Base-by-base conservation (phyloP, 2,888 invertebrate genomes). In the Agonopterix alstromeriana region DNA sequence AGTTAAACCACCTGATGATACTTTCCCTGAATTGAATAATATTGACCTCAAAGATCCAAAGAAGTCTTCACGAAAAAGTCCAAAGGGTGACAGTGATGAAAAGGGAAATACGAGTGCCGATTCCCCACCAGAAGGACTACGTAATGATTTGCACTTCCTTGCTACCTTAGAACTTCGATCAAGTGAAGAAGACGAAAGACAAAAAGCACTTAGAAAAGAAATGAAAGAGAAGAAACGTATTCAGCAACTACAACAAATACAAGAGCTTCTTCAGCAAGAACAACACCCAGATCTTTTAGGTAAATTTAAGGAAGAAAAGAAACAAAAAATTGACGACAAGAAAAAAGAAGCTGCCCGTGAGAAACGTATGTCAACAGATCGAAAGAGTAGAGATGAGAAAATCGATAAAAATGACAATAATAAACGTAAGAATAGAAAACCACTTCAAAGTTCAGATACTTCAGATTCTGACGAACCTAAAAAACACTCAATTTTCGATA, bases 401-500 rank as follows among this genome's bases (percentile, higher is more conserved):
- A 67, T 57, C 52, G 83, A 86, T 12, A 27, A 27, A 27, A 27
- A 27, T 27, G 65, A 52, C 42, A 73, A 53, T 43, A 73, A 53
- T 46, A 86, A 82, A 63, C 74, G 82, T 10, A 90, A 58, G 83
- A 82, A 63, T 76, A 46, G 17, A 14, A 88, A 83, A 61, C 76
- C 71, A 46, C 56, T 73, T 9, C 90, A 92, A 49, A 93, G 92
- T 62, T 92, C 92, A 10, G 93, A 93, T 46, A 92, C 89, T 54
- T 92, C 93, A 2, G 95, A 95, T 76, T 94, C 94, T 7, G 95
- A 95, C 70, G 94, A 94, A 74, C 94, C 94, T 46, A 96, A 95
- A 77, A 95, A 96, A 75, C 96, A 96, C 87, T 97, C 96, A 48
- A 96, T 97, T 67, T 97, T 97, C 77, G 96, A 96, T 72, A 96